Conservation (phyloP, 1,140 invertebrate genomes). For the Microplitis mediator region DNA sequence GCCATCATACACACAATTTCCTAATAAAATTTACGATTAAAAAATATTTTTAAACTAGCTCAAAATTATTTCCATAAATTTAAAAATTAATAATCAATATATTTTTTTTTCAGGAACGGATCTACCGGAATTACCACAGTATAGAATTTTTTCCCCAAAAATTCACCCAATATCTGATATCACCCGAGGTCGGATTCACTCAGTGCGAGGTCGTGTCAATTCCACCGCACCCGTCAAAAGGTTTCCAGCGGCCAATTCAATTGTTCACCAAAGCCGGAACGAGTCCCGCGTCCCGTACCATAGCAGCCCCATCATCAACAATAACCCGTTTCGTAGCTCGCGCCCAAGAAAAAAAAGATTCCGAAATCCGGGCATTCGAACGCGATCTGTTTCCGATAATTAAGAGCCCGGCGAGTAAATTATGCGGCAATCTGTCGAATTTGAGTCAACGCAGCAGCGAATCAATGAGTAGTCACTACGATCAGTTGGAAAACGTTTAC, state of each 20-base stretch:
- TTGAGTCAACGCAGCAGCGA: conserved; percentile 54
- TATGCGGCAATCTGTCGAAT: conserved; percentile 38
- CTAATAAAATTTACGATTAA: too few species aligned
- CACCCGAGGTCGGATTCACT: conserved; percentile 88
- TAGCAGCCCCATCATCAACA: conserved; percentile 34
- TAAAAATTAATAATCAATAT: too few species aligned
- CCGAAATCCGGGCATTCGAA: conserved; percentile 49
- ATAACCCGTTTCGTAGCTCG: conserved; percentile 32
- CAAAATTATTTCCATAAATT: too few species aligned
- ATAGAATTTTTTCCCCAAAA: conserved; percentile 88
- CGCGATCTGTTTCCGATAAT: conserved; percentile 45
- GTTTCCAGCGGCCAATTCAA: conserved; percentile 87
- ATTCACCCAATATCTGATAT: conserved; percentile 89
- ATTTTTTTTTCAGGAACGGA: conserved; percentile 73
- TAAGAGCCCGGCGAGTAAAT: conserved; percentile 1
- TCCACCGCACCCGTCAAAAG: conserved; percentile 84
- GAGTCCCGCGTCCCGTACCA: conserved; percentile 47
- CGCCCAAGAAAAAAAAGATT: conserved; percentile 44
- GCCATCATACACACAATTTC: too few species aligned
- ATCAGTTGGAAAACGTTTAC: conserved; percentile 65
- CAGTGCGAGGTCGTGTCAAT: conserved; percentile 85
- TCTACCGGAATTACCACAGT: conserved; percentile 82
- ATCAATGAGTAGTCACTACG: conserved; percentile 49
- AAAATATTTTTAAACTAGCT: too few species aligned
- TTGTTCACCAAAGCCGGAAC: conserved; percentile 79